Percentiles rank a stretch among this genome's conserved stretches.
Conservation (phyloP, 2,797 vertebrate genomes). For the Fistularia commersonii region DNA sequence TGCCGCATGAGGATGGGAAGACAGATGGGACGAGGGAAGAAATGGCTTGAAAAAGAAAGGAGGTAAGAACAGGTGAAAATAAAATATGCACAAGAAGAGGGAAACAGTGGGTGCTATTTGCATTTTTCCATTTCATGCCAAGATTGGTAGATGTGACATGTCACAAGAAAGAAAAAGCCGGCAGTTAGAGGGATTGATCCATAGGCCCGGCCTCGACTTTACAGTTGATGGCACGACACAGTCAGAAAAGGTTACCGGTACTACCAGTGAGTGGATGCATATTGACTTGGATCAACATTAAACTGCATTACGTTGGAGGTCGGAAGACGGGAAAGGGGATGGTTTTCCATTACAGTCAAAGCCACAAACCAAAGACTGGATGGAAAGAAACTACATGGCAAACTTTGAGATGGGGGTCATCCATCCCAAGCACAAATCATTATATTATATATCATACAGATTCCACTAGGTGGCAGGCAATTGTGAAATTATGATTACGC, state of each 20-base stretch:
- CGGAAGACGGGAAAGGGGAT: slow-evolving; percentile 15
- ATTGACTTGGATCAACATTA: slow-evolving; percentile 33
- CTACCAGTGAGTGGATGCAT: slow-evolving; percentile 45
- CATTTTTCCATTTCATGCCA: background rate
- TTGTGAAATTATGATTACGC: too few species aligned
- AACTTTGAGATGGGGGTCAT: too few species aligned
- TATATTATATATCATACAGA: too few species aligned
- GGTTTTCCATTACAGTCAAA: slow-evolving; percentile 7
- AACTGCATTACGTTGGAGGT: slow-evolving; percentile 8
- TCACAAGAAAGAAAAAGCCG: slow-evolving; percentile 3
- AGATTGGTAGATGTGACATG: slow-evolving; percentile 14
- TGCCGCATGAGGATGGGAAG: slow-evolving; percentile 38
- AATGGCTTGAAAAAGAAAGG: slow-evolving; percentile 16
- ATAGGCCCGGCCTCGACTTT: slow-evolving; percentile 7
- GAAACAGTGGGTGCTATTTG: slow-evolving; percentile 1
- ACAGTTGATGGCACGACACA: slow-evolving; percentile 14
- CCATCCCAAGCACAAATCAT: too few species aligned
- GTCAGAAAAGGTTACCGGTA: slow-evolving; percentile 17
- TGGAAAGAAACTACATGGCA: slow-evolving; percentile 5
- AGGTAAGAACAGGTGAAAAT: slow-evolving; percentile 38
- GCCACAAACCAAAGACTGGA: slow-evolving; percentile 15
- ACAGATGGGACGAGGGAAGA: slow-evolving; percentile 37
- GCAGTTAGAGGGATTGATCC: slow-evolving; percentile 16
- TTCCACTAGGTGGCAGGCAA: too few species aligned
- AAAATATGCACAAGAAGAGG: slow-evolving; percentile 19